Conservation (phyloP, 2,797 vertebrate genomes). For the Acipenser oxyrinchus region DNA sequence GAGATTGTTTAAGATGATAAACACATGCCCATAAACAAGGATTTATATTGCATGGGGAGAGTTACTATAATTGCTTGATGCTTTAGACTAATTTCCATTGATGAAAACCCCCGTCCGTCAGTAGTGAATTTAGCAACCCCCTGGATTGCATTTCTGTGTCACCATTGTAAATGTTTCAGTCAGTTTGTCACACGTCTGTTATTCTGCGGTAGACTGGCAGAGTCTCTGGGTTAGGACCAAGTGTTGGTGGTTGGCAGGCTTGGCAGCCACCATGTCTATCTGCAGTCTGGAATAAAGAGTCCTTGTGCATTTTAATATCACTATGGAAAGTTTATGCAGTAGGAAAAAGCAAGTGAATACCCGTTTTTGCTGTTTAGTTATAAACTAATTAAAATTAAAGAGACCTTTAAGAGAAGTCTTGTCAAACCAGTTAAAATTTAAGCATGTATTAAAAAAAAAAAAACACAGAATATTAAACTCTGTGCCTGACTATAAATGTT, state of each 20-base stretch:
- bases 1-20: conserved; percentile 44
- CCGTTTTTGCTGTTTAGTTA: background rate
- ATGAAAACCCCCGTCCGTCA: conserved; percentile 3
- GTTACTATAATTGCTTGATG: conserved; percentile 61
- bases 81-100: conserved; percentile 32
- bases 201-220: conserved; percentile 46
- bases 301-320: conserved; percentile 35
- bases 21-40: conserved; percentile 55
- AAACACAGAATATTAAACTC: too few species aligned
- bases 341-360: conserved; percentile 35
- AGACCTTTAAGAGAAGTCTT: too few species aligned
- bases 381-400: background rate
- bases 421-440: too few species aligned
- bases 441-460: too few species aligned
- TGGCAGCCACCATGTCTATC: conserved; percentile 42
- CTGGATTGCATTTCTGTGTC: conserved; percentile 44
- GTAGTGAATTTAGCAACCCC: conserved; percentile 19
- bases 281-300: conserved; percentile 26
- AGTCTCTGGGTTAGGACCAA: conserved; percentile 38
- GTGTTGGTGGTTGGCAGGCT: conserved; percentile 43
- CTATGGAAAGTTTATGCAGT: conserved; percentile 44
- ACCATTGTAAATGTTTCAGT: conserved; percentile 33
- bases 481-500: too few species aligned
- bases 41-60: conserved; percentile 50
- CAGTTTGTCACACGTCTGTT: conserved; percentile 44